Percentiles rank a stretch among this genome's conserved stretches.
Evolutionary conservation across 2,113 vertebrate species (phyloP).

Genomic region (Chlorodrepanis virens): DNA sequence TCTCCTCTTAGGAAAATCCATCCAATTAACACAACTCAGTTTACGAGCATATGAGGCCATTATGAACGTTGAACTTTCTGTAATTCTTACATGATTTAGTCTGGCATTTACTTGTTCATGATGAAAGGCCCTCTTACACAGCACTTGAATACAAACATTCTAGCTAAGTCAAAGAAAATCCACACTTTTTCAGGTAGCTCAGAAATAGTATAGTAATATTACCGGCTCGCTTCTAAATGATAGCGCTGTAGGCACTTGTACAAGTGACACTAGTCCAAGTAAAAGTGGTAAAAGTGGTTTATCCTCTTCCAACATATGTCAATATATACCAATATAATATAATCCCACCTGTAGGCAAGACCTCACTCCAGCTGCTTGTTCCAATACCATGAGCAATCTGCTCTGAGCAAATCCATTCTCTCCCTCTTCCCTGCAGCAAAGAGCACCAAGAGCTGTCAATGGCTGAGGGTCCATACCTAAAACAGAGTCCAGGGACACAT

Average conservation of each 20-base stretch:
- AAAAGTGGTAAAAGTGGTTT: neutral
- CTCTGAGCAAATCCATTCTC: neutral
- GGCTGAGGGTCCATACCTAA: neutral
- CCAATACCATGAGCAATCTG: neutral
- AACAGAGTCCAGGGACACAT: neutral
- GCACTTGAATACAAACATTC: neutral
- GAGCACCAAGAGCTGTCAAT: neutral
- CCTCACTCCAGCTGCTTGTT: neutral
- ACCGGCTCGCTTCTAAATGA: neutral
- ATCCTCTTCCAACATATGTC: neutral
- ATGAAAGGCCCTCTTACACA: neutral
- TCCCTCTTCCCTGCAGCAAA: neutral
- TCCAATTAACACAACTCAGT: neutral
- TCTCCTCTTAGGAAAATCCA: neutral
- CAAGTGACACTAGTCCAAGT: neutral
- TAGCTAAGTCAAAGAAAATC: neutral
- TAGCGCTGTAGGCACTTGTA: neutral
- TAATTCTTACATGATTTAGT: neutral
- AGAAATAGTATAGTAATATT: neutral
- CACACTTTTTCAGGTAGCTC: neutral
- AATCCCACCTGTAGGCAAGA: neutral
- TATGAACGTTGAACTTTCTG: neutral
- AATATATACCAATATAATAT: neutral
- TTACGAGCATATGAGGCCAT: neutral
- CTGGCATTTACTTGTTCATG: neutral